Conservation (phyloP, 2,113 vertebrate genomes). For the Laticauda colubrina region DNA sequence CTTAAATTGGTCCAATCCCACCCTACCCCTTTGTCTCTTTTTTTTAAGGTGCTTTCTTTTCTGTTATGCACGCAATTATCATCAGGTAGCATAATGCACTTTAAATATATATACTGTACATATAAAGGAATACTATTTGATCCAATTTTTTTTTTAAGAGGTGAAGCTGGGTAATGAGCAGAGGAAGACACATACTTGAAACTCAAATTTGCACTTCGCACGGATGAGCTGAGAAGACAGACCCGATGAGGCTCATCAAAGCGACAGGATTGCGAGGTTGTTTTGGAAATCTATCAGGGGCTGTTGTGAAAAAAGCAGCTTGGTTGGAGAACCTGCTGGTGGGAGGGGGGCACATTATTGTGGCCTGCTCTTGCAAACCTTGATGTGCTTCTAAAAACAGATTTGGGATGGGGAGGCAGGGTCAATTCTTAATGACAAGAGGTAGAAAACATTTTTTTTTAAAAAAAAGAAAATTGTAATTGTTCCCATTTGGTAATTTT, state of each 20-base stretch:
- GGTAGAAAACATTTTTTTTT: background rate
- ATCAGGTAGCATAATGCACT: background rate
- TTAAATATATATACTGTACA: too few species aligned
- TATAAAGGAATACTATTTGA: background rate
- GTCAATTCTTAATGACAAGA: background rate
- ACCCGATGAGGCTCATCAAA: constrained; percentile 34
- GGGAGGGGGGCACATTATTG: background rate
- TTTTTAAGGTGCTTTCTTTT: background rate
- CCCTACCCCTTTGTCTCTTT: background rate
- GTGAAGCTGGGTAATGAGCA: background rate
- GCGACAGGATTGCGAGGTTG: constrained; percentile 3
- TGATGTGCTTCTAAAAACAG: background rate
- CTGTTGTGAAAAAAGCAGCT: constrained; percentile 4
- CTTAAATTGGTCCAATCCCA: background rate
- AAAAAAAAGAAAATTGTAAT: background rate
- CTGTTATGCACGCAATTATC: background rate
- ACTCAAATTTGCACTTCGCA: constrained; percentile 1
- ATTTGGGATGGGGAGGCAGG: background rate
- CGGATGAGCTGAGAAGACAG: background rate
- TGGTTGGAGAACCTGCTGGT: constrained; percentile 19
- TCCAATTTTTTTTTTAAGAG: background rate
- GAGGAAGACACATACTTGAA: background rate
- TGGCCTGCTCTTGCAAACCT: constrained; percentile 20
- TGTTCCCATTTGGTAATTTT: background rate
- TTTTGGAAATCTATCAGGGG: constrained; percentile 31